A percentile compares a stretch with the other conserved stretches of the same genome.
Evolutionary conservation across 2,888 invertebrate genomes (phyloP).

Genomic region (Brassicogethes aeneus): DNA sequence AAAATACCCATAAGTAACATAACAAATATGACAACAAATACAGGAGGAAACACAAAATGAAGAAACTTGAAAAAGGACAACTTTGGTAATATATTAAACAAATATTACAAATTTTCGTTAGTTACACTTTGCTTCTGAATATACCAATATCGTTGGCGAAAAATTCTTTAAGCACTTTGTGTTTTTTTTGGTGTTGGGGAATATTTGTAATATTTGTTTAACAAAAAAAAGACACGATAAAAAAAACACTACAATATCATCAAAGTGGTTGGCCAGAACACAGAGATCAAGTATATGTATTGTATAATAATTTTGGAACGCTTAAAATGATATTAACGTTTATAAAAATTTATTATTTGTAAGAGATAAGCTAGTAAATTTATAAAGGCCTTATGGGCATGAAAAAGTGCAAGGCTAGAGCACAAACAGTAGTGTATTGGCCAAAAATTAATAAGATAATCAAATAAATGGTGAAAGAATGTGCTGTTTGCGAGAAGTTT

Average conservation of each 20-base stretch:
- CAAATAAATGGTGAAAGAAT: constrained; percentile 3
- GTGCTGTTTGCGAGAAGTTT: constrained; percentile 6
- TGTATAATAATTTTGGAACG: constrained; percentile 19
- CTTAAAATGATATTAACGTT: constrained; percentile 18
- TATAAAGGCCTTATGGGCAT: constrained; percentile 9
- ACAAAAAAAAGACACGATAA: constrained; percentile 8
- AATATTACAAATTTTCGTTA: too few species aligned
- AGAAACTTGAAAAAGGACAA: too few species aligned
- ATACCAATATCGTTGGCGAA: too few species aligned
- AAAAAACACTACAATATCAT: constrained; percentile 9
- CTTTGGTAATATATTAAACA: too few species aligned
- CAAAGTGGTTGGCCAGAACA: constrained; percentile 14
- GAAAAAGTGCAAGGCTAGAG: constrained; percentile 5
- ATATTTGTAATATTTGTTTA: too few species aligned
- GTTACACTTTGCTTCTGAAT: too few species aligned
- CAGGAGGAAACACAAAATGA: constrained; percentile 11
- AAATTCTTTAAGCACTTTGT: too few species aligned
- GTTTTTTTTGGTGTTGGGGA: too few species aligned
- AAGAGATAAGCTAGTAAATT: constrained; percentile 12
- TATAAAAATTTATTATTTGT: constrained; percentile 19
- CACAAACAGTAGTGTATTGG: constrained; percentile 8
- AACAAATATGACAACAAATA: constrained; percentile 12
- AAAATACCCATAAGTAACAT: constrained; percentile 14
- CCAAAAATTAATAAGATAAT: constrained; percentile 9
- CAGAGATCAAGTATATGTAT: constrained; percentile 8